phyloP scores from a whole-genome alignment of 2,888 invertebrate genomes.

The Ennomos quercinarius region DNA sequence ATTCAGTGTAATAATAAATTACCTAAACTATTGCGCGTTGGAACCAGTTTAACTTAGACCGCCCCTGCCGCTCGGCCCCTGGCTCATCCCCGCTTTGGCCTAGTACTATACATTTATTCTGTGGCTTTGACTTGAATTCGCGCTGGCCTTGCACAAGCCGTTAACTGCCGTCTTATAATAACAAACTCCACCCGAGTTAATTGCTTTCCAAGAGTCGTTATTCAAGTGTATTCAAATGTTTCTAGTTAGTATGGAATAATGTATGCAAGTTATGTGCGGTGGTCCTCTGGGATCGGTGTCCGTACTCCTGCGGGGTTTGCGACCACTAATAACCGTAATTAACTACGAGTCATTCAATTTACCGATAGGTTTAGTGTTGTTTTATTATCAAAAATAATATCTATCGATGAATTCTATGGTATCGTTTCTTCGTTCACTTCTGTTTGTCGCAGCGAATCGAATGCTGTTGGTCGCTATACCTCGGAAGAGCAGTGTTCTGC shows the following conservation, averaged over 20 bases:
- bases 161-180: constrained; percentile 33
- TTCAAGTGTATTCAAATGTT: constrained; percentile 49
- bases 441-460: too few relatives aligned
- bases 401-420: neutral
- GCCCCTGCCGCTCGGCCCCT: too few relatives aligned
- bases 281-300: constrained; percentile 62
- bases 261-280: constrained; percentile 52
- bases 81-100: too few relatives aligned
- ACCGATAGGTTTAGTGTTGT: constrained; percentile 41
- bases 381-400: neutral
- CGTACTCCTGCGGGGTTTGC: constrained; percentile 60
- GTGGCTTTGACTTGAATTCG: too few relatives aligned
- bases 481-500: too few relatives aligned
- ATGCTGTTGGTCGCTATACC: too few relatives aligned
- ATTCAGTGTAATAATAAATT: too few relatives aligned
- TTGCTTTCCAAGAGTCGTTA: constrained; percentile 51
- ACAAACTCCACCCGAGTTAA: constrained; percentile 46
- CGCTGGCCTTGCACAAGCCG: too few relatives aligned
- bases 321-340: constrained; percentile 78
- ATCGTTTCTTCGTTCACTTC: too few relatives aligned
- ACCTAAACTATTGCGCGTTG: too few relatives aligned
- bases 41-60: too few relatives aligned
- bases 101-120: too few relatives aligned
- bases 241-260: constrained; percentile 47
- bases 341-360: constrained; percentile 66